Percentiles rank a stretch among this genome's conserved stretches.
These are phyloP conservation scores for Criorhina ranunculi DNA, from an alignment of 2,888 invertebrate species.

Conservation along the genomic window DNA sequence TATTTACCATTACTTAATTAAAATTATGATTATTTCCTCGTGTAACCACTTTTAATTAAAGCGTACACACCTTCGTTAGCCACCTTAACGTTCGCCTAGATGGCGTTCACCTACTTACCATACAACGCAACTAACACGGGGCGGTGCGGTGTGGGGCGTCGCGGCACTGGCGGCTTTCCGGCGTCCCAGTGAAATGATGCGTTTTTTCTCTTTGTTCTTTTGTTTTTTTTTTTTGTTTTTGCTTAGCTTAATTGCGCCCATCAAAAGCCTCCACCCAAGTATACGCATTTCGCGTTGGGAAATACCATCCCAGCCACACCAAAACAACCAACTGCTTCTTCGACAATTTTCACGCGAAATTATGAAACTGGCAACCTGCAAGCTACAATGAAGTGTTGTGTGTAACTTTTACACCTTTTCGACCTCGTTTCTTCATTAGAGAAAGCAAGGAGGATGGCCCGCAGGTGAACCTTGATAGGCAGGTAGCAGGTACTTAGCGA, in stretches of 20 bases:
- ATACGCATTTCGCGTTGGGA: conserved; percentile 30
- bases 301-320: conserved; percentile 32
- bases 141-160: conserved; percentile 25
- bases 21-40: conserved; percentile 76
- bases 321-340: conserved; percentile 67
- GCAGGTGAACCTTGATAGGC: conserved; percentile 75
- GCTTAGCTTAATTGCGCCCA: conserved; percentile 72
- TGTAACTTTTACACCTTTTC: conserved; percentile 76
- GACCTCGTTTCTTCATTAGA: conserved; percentile 75
- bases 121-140: conserved; percentile 42
- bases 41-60: conserved; percentile 77
- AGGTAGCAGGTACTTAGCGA: conserved; percentile 77
- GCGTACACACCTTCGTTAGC: conserved; percentile 75
- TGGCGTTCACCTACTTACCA: conserved; percentile 62
- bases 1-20: conserved; percentile 77
- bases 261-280: conserved; percentile 42
- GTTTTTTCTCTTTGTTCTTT: conserved; percentile 17
- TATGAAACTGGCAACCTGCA: conserved; percentile 73
- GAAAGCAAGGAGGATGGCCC: conserved; percentile 64
- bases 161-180: conserved; percentile 19
- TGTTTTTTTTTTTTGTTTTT: conserved; percentile 48
- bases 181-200: conserved; percentile 66
- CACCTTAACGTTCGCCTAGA: conserved; percentile 55
- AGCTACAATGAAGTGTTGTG: conserved; percentile 74
- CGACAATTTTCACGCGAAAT: conserved; percentile 73